Conservation (phyloP, 2,888 invertebrate species). For the Prosapia bicincta region DNA sequence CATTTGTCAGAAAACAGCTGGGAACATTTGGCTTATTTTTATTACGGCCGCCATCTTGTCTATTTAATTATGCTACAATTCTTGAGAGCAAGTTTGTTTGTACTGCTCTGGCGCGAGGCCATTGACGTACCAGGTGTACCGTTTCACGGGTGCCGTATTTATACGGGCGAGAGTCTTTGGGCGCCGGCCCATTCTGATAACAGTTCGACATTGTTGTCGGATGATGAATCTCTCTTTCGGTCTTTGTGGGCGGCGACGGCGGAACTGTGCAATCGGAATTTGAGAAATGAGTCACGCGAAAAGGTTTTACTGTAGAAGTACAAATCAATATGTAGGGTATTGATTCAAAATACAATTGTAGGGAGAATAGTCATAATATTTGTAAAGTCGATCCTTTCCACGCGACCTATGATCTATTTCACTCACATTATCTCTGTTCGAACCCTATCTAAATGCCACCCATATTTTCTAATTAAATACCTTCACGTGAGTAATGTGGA, state of each 20-base stretch:
- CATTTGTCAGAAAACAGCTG: background rate
- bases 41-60: background rate
- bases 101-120: background rate
- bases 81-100: background rate
- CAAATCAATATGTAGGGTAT: too few relatives aligned
- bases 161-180: background rate
- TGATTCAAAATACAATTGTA: too few relatives aligned
- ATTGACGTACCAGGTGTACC: background rate
- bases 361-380: too few relatives aligned
- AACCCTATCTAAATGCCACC: too few relatives aligned
- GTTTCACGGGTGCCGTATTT: background rate
- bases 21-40: background rate
- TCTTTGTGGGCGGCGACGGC: background rate
- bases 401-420: too few relatives aligned
- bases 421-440: too few relatives aligned
- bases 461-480: too few relatives aligned
- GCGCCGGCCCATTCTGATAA: background rate
- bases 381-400: too few relatives aligned
- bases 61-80: constrained; percentile 2
- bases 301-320: too few relatives aligned
- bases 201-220: background rate
- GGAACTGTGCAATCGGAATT: background rate
- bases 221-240: background rate
- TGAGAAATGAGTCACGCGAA: background rate
- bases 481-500: too few relatives aligned